phyloP scores from a whole-genome alignment of 2,888 invertebrate species.

The Diaprepes abbreviatus region DNA sequence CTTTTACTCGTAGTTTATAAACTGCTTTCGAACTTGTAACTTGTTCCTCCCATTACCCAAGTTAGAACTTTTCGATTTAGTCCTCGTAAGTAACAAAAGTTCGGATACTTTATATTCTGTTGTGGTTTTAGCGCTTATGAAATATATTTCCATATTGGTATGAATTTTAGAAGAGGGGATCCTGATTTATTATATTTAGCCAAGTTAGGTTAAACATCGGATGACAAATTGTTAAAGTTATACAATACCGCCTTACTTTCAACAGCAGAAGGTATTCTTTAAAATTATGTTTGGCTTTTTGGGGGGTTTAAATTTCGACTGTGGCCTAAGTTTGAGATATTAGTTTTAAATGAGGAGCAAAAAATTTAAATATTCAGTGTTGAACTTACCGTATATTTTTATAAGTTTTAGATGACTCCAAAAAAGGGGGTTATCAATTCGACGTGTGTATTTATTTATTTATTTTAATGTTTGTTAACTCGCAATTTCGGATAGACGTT shows the following conservation, averaged over 20 bases:
- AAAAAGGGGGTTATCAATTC: too few species aligned
- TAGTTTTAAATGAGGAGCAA: too few species aligned
- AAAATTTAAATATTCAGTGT: neutral
- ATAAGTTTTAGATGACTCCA: too few species aligned
- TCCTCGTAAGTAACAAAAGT: constrained; percentile 52
- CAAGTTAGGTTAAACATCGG: constrained; percentile 33
- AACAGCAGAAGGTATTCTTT: constrained; percentile 32
- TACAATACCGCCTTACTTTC: constrained; percentile 30
- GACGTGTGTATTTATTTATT: too few species aligned
- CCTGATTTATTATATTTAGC: constrained; percentile 43
- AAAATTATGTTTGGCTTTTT: constrained; percentile 5
- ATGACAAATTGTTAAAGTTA: constrained; percentile 46
- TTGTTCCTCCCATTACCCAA: constrained; percentile 38
- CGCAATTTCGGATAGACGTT: too few species aligned
- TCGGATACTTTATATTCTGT: constrained; percentile 54
- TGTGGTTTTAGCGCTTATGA: constrained; percentile 56
- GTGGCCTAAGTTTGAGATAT: neutral
- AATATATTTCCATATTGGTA: constrained; percentile 53
- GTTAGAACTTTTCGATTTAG: constrained; percentile 53
- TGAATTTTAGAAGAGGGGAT: constrained; percentile 35
- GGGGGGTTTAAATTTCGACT: neutral
- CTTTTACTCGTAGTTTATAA: constrained; percentile 34
- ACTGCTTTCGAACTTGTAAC: constrained; percentile 36
- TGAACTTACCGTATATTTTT: too few species aligned
- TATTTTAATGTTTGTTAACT: too few species aligned